Evolutionary conservation across 2,113 vertebrate species (phyloP), one percentile per base, ranked within the genome.

Genomic region (Coreoperca whiteheadi): DNA sequence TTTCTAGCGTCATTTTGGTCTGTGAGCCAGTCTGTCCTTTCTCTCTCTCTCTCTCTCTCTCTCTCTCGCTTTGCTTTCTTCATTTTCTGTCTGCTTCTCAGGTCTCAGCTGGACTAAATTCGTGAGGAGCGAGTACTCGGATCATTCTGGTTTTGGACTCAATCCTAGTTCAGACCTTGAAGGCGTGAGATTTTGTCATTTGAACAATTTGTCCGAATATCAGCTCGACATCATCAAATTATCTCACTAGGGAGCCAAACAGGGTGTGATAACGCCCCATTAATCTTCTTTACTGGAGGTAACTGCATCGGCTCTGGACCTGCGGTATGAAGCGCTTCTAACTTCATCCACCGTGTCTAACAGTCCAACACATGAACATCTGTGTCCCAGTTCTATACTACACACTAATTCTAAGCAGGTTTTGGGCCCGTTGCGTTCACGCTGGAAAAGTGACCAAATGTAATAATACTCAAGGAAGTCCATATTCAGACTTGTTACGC

Each of bases 71-170:
- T 72, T 74, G 81, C 85, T 85, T 72, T 74, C 59, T 82, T 74
- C 91, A 87, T 91, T 51, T 82, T 89, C 91, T 91, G 78, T 92
- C 91, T 92, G 85, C 83, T 61, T 92, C 90, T 89, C 91, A 91
- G 92, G 92, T 91, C 87, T 90, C 92, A 89, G 84, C 90, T 32
- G 92, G 92, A 93, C 91, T 88, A 65, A 84, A 67, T 65, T 54
- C 81, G 59, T 66, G 90, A 90, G 90, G 90, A 90, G 85, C 77
- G 88, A 85, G 86, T 82, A 23, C 89, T 90, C 65, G 83, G 81
- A 87, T 85, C 83, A n/a, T 67, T 89, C 83, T 4, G 88, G 65
- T 65, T 86, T 83, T 77, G 87, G 88, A 89, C 84, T 81, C 25
- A 64, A 63, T 74, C 77, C 75, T 80, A 86, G 73, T 67, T 81